Conservation (phyloP, 2,113 vertebrate species). For the Pardalotus punctatus region DNA sequence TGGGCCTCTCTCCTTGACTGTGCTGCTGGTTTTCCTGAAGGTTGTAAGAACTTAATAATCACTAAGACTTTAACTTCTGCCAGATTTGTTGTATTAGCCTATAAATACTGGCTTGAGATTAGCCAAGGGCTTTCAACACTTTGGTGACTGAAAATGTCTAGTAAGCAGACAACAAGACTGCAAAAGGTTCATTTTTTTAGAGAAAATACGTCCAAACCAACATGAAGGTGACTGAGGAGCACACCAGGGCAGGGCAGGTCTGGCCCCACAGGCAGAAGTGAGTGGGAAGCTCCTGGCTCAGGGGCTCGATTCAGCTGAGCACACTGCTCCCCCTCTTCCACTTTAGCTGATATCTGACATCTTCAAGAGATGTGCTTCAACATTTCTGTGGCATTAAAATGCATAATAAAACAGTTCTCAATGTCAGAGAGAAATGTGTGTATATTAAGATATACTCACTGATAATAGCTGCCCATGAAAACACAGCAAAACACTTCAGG, state of each 20-base stretch:
- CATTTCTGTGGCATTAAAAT: background rate
- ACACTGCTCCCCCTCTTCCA: background rate
- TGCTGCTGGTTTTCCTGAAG: background rate
- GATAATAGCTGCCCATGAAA: background rate
- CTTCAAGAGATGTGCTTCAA: background rate
- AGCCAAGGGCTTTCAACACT: background rate
- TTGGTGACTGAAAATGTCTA: background rate
- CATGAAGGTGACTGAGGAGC: background rate
- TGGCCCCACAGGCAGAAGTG: background rate
- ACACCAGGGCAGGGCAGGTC: background rate
- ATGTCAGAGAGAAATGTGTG: accelerated
- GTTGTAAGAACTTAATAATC: background rate
- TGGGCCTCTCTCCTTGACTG: background rate
- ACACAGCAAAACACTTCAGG: background rate
- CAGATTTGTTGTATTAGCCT: background rate
- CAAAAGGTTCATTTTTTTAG: background rate
- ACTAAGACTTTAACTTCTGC: background rate
- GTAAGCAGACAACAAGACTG: background rate
- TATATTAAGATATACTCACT: background rate
- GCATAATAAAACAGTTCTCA: background rate
- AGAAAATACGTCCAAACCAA: background rate
- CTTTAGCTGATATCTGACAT: background rate
- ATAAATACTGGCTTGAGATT: background rate
- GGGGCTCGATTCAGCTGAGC: background rate
- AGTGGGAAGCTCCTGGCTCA: background rate